A percentile compares a stretch with the other conserved stretches of the same genome.
Evolutionary conservation across 92 coral and sea anemone genomes (phyloP).

Genomic region (Actinernus sp.): DNA sequence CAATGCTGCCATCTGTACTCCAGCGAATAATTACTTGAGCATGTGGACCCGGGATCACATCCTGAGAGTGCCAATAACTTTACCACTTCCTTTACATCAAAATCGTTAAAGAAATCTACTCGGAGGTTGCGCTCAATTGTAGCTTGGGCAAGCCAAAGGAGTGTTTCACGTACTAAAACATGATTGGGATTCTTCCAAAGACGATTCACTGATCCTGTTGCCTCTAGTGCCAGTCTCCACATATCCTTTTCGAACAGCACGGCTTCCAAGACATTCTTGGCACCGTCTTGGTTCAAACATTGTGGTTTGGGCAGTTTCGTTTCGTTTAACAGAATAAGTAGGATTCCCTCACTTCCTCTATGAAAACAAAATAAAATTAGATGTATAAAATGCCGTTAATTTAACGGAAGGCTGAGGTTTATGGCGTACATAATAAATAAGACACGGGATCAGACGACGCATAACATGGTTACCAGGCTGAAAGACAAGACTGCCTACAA

Average conservation of each 20-base stretch:
- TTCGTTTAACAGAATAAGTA: constrained; percentile 6
- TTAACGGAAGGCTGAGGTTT: no score
- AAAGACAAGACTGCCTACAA: no score
- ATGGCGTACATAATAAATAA: no score
- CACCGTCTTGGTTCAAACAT: not conserved
- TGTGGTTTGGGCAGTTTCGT: not conserved
- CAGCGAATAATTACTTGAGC: no score
- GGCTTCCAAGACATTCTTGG: not conserved
- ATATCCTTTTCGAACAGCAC: constrained; percentile 6
- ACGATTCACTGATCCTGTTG: constrained; percentile 14
- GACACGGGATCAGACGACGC: no score
- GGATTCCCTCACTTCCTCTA: constrained; percentile 30
- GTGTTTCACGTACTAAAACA: not conserved
- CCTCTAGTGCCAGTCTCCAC: constrained; percentile 14
- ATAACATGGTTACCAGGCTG: no score
- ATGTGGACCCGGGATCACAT: not conserved
- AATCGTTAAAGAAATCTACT: not conserved
- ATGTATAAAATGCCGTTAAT: no score
- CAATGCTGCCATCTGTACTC: no score
- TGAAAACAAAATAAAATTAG: no score
- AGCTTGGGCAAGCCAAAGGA: not conserved
- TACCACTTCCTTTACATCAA: not conserved
- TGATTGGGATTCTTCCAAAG: not conserved
- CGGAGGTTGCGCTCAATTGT: not conserved
- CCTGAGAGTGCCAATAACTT: not conserved